Evolutionary conservation across 2,113 vertebrate species (phyloP).

Genomic region (Eonycteris spelaea): DNA sequence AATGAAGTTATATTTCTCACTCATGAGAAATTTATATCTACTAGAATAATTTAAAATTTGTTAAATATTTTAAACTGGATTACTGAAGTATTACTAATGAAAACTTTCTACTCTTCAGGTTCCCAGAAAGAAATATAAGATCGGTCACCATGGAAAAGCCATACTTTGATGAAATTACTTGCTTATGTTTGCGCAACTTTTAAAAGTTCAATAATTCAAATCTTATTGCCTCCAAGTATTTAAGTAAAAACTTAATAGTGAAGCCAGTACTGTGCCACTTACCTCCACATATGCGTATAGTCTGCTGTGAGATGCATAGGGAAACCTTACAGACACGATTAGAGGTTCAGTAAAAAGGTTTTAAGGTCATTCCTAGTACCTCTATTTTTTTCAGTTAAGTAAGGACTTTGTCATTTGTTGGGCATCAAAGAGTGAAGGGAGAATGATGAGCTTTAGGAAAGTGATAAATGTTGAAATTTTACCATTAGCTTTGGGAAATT

Average conservation of each 20-base stretch:
- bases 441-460: neutral
- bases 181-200: neutral
- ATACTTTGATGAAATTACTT: neutral
- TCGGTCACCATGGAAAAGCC: neutral
- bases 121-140: neutral
- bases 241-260: neutral
- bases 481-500: neutral
- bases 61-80: neutral
- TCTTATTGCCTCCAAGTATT: neutral
- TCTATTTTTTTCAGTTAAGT: neutral
- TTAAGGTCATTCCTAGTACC: neutral
- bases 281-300: neutral
- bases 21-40: neutral
- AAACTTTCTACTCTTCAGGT: neutral
- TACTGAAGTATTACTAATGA: neutral
- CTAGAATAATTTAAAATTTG: conserved; percentile 19
- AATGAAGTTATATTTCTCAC: neutral
- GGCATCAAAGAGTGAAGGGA: neutral
- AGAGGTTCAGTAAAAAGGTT: neutral
- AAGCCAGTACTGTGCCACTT: neutral
- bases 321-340: neutral
- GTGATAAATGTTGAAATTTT: neutral
- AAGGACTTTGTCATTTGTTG: neutral
- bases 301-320: neutral
- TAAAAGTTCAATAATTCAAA: neutral